A percentile compares a stretch with the other conserved stretches of the same genome.
phyloP scores from a whole-genome alignment of 2,888 invertebrate genomes.

The Rugalucina vietnamica region DNA sequence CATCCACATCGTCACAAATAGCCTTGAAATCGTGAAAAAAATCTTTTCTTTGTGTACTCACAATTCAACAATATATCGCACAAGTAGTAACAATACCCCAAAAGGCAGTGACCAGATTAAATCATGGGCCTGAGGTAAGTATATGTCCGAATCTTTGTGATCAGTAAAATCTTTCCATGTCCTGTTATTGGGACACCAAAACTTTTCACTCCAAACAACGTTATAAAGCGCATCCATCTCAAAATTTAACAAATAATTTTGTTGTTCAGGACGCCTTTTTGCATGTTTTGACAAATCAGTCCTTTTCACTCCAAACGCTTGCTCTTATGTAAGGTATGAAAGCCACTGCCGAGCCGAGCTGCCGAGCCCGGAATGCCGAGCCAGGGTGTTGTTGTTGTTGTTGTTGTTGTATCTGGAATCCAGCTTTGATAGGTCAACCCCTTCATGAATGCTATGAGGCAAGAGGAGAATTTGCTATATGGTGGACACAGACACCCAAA shows the following conservation, averaged over 20 bases:
- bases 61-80: neutral
- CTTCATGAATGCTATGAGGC: no score
- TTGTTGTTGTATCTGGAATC: no score
- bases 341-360: no score
- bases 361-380: no score
- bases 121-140: neutral
- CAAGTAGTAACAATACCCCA: neutral
- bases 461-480: no score
- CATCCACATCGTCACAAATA: no score
- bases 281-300: neutral
- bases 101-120: neutral
- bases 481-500: no score
- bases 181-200: slow-evolving; percentile 96
- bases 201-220: slow-evolving; percentile 89
- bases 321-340: no score
- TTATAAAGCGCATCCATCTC: neutral
- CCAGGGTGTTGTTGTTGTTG: no score
- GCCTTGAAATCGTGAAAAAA: no score
- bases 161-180: slow-evolving; percentile 92
- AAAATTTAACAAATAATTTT: neutral
- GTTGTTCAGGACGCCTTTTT: neutral
- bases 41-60: no score
- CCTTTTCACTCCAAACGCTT: neutral
- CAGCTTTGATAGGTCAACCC: no score
- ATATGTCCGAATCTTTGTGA: neutral